phyloP scores from a whole-genome alignment of 2,113 vertebrate genomes.

The Brevimyrus niger region DNA sequence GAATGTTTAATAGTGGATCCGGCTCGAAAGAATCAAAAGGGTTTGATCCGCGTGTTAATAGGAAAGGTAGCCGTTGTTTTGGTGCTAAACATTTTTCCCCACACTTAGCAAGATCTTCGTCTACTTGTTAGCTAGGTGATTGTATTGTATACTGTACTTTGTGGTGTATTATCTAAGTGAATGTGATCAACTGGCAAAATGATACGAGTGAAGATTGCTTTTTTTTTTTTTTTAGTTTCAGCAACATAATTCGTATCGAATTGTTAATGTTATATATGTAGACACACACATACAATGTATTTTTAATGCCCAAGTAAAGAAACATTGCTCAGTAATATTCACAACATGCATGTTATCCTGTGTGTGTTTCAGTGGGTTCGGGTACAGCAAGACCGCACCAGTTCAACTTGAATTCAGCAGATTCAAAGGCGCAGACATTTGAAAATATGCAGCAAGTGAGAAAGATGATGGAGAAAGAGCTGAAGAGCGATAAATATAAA shows the following conservation, averaged over 20 bases:
- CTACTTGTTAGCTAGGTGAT: background rate
- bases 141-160: background rate
- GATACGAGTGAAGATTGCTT: background rate
- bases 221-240: background rate
- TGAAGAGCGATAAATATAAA: slow-evolving; percentile 66
- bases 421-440: slow-evolving; percentile 40
- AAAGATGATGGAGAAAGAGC: slow-evolving; percentile 73
- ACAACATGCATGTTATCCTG: background rate
- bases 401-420: slow-evolving; percentile 36
- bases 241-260: background rate
- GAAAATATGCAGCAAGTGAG: slow-evolving; percentile 72
- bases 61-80: slow-evolving; percentile 49
- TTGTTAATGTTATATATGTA: background rate
- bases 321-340: background rate
- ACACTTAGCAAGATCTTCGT: background rate
- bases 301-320: background rate
- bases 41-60: slow-evolving; percentile 45
- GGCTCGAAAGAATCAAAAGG: slow-evolving; percentile 42
- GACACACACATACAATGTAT: background rate
- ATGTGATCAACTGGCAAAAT: background rate
- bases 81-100: background rate
- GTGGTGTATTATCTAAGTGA: background rate
- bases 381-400: slow-evolving; percentile 42
- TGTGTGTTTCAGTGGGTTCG: slow-evolving; percentile 31
- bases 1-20: slow-evolving; percentile 51